Base-by-base conservation (phyloP, 2,113 vertebrate species). In the Ciconia maguari region DNA sequence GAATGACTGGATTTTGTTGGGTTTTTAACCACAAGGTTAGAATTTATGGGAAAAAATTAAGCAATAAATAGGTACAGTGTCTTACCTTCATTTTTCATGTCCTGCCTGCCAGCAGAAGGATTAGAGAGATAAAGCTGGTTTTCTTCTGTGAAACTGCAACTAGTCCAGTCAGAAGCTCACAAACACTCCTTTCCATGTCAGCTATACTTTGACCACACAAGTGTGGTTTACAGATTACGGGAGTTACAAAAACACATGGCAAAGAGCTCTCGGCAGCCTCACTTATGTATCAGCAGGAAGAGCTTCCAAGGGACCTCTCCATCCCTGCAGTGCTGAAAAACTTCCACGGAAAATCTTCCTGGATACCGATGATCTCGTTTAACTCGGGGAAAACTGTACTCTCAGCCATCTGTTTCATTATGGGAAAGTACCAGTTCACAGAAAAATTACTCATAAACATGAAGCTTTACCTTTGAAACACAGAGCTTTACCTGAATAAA, bases 41-140 rank as follows among this genome's bases (percentile, higher is more conserved):
- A 90, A 94, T 92, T 91, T 90, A 91, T 74, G 64, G 51, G 38
- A 26, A 42, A 64, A 95, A 97, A 94, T 25, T 64, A 93, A 93
- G 96, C 52, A 96, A 86, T 95, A 96, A 96, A 96, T 95, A 96
- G 87, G 88, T 89, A 81, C 69, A 95, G 83, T 96, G 94, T 93
- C 75, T 92, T 83, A 96, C 84, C 81, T 95, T 89, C 54, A 6
- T 86, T 94, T 91, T 95, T 96, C 70, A 41, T 68, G 78, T 30
- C 61, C 30, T 78, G 74, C 62, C 85, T 92, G 94, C 93, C 97
- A 96, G 87, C 57, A 90, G 62, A 84, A 96, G 96, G 90, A 95
- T 95, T 97, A 96, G 48, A 79, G 65, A 95, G 90, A 97, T 95
- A 96, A 97, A 97, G 89, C 90, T 80, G 52, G 41, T 93, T 96